phyloP scores from a whole-genome alignment of 1,140 invertebrate genomes.

The Hyphantria cunea region DNA sequence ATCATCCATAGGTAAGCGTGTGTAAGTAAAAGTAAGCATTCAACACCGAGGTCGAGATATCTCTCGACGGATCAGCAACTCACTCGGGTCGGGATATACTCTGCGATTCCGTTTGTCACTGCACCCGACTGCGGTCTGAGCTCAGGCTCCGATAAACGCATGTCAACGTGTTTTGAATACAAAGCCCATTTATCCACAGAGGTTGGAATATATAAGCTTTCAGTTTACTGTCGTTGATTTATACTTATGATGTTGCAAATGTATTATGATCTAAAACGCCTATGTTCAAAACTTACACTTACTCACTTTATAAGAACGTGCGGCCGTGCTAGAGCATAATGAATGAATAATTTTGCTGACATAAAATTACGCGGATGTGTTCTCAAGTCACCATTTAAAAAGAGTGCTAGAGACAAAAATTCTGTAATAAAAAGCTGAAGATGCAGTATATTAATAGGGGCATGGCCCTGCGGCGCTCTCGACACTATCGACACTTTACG shows the following conservation, averaged over 20 bases:
- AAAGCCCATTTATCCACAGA: constrained; percentile 51
- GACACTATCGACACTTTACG: constrained; percentile 38
- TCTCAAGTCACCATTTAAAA: neutral
- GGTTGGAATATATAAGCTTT: constrained; percentile 8
- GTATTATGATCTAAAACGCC: too few species aligned
- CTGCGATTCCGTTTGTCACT: constrained; percentile 76
- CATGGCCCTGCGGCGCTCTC: constrained; percentile 15
- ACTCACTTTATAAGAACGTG: neutral
- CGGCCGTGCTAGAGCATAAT: too few species aligned
- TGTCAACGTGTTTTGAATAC: constrained; percentile 72
- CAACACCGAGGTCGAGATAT: constrained; percentile 75
- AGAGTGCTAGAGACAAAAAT: too few species aligned
- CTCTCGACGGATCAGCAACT: constrained; percentile 75
- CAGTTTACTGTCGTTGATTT: constrained; percentile 3
- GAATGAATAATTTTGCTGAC: too few species aligned
- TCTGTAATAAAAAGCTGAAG: neutral
- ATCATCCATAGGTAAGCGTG: constrained; percentile 69
- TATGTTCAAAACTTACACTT: too few species aligned
- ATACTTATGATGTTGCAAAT: constrained; percentile 5
- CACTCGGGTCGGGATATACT: constrained; percentile 73
- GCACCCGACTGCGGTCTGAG: constrained; percentile 65
- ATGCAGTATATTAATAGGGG: constrained; percentile 3
- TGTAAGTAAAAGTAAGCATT: constrained; percentile 68
- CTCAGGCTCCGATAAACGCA: constrained; percentile 74
- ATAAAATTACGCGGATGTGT: neutral